Evolutionary conservation across 2,113 vertebrate genomes (phyloP), one percentile per base, ranked within the genome.

Genomic region (Argyrosomus japonicus): DNA sequence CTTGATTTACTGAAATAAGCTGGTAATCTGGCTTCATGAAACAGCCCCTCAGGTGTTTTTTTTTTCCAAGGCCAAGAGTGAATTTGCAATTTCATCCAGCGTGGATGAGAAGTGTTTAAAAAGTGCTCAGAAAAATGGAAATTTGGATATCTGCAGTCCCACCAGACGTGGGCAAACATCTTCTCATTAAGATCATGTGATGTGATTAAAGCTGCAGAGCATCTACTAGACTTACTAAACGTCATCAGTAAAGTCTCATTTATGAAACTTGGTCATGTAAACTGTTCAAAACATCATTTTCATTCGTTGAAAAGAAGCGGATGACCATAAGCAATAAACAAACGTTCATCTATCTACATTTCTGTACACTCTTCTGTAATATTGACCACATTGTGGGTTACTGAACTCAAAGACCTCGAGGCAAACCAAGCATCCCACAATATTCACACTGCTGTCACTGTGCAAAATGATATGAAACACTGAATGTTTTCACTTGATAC

Each of bases 331-430:
- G 19, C 2, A 48, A n/a, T 48, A 29, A 25, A 54, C 18, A 51
- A 53, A 65, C 47, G 5, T 2, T 45, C 12, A 43, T 40, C 3
- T 54, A 3, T 5, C 51, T 11, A 1, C 51, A 21, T 63, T 6
- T 61, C 7, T 43, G 29, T 48, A 14, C 12, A 43, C 50, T 57
- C 36, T 19, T 18, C 18, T 62, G 25, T 43, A 62, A 17, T 40
- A 27, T 57, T 69, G 18, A 51, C 3, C 25, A 23, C 21, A 62
- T 48, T 7, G 54, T 53, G 45, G n/a, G 4, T 45, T 60, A 60
- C 27, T 64, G 40, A 36, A 77, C 25, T 77, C 61, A 23, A 77
- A 50, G 71, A 68, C 57, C 50, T 69, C 25, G 47, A 74, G 72
- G 54, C 25, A n/a, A 81, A 56, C 11, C 11, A 14, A 54, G 8